Conservation (phyloP, 2,113 vertebrate species). For the Oreochromis aureus region DNA sequence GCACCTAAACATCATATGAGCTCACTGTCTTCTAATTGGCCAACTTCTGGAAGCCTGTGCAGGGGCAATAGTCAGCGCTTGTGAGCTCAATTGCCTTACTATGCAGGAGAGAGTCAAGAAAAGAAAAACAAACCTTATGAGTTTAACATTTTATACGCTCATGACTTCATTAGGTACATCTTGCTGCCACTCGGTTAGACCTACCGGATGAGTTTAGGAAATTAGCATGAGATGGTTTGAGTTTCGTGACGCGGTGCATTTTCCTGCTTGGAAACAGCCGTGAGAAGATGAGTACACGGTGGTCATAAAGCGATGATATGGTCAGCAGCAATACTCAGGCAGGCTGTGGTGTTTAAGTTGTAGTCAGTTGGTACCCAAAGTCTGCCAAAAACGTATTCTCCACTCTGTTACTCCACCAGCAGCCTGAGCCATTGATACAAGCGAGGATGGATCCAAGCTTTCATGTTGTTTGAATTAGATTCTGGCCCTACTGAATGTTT, state of each 20-base stretch:
- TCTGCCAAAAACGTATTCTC: background rate
- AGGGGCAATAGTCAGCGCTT: rapidly evolving
- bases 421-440: background rate
- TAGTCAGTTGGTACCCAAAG: background rate
- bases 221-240: background rate
- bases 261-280: background rate
- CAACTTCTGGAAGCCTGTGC: background rate
- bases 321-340: background rate
- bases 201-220: rapidly evolving
- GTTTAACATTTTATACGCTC: background rate
- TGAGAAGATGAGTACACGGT: background rate
- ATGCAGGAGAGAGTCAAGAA: background rate
- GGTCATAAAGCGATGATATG: rapidly evolving
- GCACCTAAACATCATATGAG: background rate
- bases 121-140: background rate
- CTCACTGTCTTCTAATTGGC: background rate
- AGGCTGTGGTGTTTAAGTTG: background rate
- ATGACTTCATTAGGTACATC: background rate
- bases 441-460: rapidly evolving
- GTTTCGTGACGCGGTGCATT: rapidly evolving
- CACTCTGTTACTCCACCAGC: background rate
- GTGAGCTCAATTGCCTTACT: background rate
- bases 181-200: background rate
- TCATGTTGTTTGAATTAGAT: background rate
- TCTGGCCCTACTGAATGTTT: background rate